A percentile compares a stretch with the other conserved stretches of the same genome.
These are phyloP conservation scores for Bombus affinis DNA, from an alignment of 1,140 invertebrate species.

Conservation along the genomic window DNA sequence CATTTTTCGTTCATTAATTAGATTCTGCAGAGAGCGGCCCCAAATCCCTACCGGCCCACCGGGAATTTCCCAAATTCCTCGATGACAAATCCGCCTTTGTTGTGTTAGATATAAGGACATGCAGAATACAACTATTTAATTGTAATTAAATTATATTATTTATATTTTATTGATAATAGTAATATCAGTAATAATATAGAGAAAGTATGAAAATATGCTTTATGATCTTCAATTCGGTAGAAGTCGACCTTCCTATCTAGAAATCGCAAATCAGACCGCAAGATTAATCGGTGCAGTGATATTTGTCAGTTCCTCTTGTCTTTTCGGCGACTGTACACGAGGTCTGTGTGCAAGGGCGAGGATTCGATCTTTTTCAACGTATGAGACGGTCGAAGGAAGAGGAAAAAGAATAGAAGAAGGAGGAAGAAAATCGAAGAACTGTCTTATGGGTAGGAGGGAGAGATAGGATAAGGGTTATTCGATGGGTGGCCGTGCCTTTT, in stretches of 20 bases:
- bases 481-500: constrained; percentile 65
- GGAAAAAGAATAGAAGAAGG: constrained; percentile 20
- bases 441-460: constrained; percentile 45
- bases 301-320: not conserved
- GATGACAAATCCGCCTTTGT: too few relatives aligned
- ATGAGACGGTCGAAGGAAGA: constrained; percentile 26
- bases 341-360: constrained; percentile 48
- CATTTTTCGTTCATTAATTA: too few relatives aligned
- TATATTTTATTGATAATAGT: too few relatives aligned
- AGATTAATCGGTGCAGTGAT: constrained; percentile 12
- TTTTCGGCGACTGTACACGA: not conserved
- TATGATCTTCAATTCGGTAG: not conserved
- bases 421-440: constrained; percentile 21
- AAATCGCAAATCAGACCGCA: not conserved
- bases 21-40: too few relatives aligned
- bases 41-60: too few relatives aligned
- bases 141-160: too few relatives aligned
- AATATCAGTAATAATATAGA: too few relatives aligned
- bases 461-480: constrained; percentile 62
- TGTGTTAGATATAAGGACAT: too few relatives aligned
- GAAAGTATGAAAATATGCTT: too few relatives aligned
- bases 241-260: not conserved
- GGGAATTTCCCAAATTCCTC: too few relatives aligned
- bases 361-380: constrained; percentile 45
- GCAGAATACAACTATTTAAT: too few relatives aligned